Evolutionary conservation across 2,797 vertebrate genomes (phyloP).

Genomic region (Hydrophis major): DNA sequence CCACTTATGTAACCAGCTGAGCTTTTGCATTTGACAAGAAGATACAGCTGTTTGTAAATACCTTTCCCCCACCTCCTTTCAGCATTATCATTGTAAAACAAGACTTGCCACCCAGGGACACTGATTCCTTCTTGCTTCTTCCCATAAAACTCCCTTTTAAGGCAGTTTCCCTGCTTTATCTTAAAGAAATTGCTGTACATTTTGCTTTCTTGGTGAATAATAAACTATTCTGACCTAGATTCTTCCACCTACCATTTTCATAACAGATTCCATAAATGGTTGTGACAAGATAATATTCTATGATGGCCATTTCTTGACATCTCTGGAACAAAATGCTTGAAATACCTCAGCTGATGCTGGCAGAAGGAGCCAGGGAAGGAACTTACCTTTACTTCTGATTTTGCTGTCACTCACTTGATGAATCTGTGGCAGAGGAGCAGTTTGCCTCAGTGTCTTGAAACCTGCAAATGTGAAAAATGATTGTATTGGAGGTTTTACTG

Average conservation of each 20-base stretch:
- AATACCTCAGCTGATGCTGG: conserved; percentile 20
- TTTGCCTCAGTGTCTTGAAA: neutral
- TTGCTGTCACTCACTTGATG: neutral
- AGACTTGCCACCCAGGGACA: neutral
- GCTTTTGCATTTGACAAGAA: neutral
- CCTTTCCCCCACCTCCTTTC: neutral
- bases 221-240: conserved; percentile 34
- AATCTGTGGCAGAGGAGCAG: neutral
- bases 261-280: conserved; percentile 40
- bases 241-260: conserved; percentile 9
- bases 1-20: neutral
- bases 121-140: neutral
- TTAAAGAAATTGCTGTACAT: neutral
- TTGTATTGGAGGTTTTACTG: neutral
- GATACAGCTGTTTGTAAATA: neutral
- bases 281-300: conserved; percentile 59
- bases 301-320: conserved; percentile 45
- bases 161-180: neutral
- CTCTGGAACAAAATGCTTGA: conserved; percentile 42
- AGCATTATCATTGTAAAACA: conserved; percentile 24
- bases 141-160: neutral
- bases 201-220: conserved; percentile 39
- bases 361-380: conserved; percentile 13
- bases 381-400: conserved; percentile 47
- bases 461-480: neutral